Base-by-base conservation (phyloP, 2,797 vertebrate genomes). In the Lemur catta region DNA sequence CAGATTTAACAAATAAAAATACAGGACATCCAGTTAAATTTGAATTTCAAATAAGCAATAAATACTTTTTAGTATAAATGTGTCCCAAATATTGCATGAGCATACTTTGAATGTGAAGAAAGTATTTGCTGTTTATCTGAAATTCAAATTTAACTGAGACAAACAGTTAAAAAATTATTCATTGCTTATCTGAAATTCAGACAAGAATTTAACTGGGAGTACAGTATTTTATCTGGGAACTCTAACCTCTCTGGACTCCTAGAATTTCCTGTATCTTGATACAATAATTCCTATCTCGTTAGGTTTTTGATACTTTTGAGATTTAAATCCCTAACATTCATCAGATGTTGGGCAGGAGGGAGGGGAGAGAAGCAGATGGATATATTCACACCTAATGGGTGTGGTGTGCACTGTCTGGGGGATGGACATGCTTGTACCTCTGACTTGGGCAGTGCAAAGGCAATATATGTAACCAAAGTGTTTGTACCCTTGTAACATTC, bases 1-100 rank as follows among this genome's bases (percentile, higher is more conserved):
- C 59, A 89, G 30, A n/a, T 57, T 89, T 80, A 93, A 84, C 55
- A 93, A 95, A 93, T 65, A 84, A 93, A 92, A 94, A 84, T 79
- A 63, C 8, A 75, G 79, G 59, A 76, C 22, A n/a, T 9, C 10
- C 35, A 48, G 50, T 92, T 90, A 75, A 57, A 71, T 88, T 84
- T 93, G 48, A 71, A 63, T 88, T 96, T 93, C 65, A 71, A 81
- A 94, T 93, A 91, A 90, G 63, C n/a, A 76, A 89, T 38, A 71
- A 38, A 57, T 84, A 55, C 50, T 79, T 95, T 90, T 92, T 63
- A 79, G 14, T 86, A 20, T 74, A 33, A 67, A 24, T 72, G 18
- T 85, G 59, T 69, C 69, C 24, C 35, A 95, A 96, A 33, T 94
- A 80, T 84, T 71, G 17, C 41, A 84, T 46, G 12, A 50, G 24